Evolutionary conservation across 2,888 invertebrate species (phyloP), one percentile per base, ranked within the genome.

Genomic region (Hypselothyrea guttata): DNA sequence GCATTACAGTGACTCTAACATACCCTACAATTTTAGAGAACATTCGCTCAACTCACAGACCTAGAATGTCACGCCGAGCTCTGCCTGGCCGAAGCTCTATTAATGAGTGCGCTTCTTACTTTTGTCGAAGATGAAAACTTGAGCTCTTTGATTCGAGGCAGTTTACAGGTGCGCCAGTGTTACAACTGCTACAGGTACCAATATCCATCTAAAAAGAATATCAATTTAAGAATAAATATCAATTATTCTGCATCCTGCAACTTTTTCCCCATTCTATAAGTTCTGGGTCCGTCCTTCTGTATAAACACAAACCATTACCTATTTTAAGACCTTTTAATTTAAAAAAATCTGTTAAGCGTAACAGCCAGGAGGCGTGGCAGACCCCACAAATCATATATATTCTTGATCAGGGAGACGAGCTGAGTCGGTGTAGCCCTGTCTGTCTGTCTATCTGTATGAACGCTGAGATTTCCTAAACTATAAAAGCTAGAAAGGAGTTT

Each of bases 91-190:
- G 98, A 99, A 89, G 94, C 96, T 28, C 91, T 98, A 42, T 91
- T 99, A 44, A 91, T 98, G 58, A 94, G 96, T 86, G 96, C 98
- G 0, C 92, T 98, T 87, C 92, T 99, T 66, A 96, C 96, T 11
- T 97, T 98, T 87, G 94, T 98, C 86, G 97, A 98, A 87, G 98
- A 98, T 86, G 98, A 99, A 89, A 98, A 96, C 37, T 91, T 98
- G 60, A 93, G 96, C 47, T 97, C 96, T 86, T 95, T 99, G 82
- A 94, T 99, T 64, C 96, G 95, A 88, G 98, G 97, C 68, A 97
- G 98, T 35, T 92, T 98, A 69, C 97, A 97, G 91, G 96, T 99
- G 75, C 93, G 97, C 72, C 94, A 94, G 60, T 98, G 98, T 89
- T 97, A 95, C 90, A 94, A 94, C 89, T 94, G 95, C 7, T 98